A percentile compares a stretch with the other conserved stretches of the same genome.
These are phyloP conservation scores for Aegotheles bennettii DNA, from an alignment of 2,113 vertebrate species.

Conservation along the genomic window DNA sequence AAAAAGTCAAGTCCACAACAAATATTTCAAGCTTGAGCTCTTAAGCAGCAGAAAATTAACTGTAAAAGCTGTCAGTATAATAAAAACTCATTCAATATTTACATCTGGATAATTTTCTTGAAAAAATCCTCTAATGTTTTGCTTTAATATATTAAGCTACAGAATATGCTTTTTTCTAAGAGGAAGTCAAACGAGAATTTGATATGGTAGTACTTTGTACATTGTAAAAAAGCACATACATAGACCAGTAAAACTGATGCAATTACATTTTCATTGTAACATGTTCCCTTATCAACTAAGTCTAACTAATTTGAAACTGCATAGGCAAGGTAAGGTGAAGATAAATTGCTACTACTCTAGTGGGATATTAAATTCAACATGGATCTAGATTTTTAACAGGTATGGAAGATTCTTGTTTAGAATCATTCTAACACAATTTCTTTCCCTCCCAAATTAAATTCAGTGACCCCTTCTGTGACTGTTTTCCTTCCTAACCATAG, in stretches of 20 bases:
- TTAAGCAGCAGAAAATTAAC: neutral
- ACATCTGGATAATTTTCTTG: neutral
- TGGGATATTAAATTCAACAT: neutral
- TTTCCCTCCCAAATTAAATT: neutral
- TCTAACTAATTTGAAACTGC: neutral
- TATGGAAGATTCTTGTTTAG: neutral
- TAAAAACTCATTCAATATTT: neutral
- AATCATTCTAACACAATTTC: neutral
- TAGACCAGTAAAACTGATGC: neutral
- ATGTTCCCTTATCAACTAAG: neutral
- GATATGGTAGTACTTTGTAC: neutral
- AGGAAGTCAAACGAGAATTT: neutral
- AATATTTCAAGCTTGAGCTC: neutral
- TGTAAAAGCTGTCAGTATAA: neutral
- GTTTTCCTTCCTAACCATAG: neutral
- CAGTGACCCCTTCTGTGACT: neutral
- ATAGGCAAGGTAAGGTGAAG: neutral
- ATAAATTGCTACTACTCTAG: neutral
- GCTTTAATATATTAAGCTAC: neutral
- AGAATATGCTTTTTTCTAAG: neutral
- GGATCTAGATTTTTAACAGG: neutral
- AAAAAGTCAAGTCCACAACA: neutral
- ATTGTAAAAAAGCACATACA: neutral
- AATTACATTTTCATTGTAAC: neutral
- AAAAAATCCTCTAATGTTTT: neutral